Evolutionary conservation across 2,797 vertebrate species (phyloP), one percentile per base, ranked within the genome.

Genomic region (Enteromius thamalakanensis): DNA sequence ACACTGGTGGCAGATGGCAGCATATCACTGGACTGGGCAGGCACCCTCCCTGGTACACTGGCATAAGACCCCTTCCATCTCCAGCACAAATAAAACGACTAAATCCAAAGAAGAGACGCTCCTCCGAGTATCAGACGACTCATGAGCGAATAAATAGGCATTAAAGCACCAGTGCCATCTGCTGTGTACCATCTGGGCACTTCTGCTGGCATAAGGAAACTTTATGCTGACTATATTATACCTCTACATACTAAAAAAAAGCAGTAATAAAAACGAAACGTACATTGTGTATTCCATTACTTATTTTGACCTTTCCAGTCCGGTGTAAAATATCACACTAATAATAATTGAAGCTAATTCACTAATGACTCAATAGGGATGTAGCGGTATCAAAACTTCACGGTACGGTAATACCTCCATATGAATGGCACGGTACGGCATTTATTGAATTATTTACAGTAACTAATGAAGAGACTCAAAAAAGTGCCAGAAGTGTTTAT

Each of bases 1-100:
- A 84, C 81, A 83, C 65, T 32, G 71, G 89, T 84, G 86, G 88
- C 94, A 95, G 93, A 94, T 93, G 92, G 93, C 87, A 84, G 55
- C n/a, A 58, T 85, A 86, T 89, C 81, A 49, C 78, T 80, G 82
- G 49, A 85, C 78, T 11, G 45, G 53, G 82, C 42, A 87, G 82
- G 23, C 72, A 32, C 65, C 71, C 55, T 70, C 42, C 10, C 32
- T 85, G 70, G 65, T 67, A 60, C n/a, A 79, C 76, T 74, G 82
- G 82, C 71, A 68, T 62, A 1, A 65, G 58, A 55, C n/a, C 51
- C 29, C 76, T 69, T 69, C 23, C 58, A 67, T 76, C 37, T 74
- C 75, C 11, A 76, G 74, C 74, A 74, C 80, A 80, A 79, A 47
- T 75, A 87, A 58, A 74, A 70, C 17, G n/a, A 23, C 68, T 49